Evolutionary conservation across 2,888 invertebrate species (phyloP), one percentile per base, ranked within the genome.

Genomic region (Leptogaster cylindrica): DNA sequence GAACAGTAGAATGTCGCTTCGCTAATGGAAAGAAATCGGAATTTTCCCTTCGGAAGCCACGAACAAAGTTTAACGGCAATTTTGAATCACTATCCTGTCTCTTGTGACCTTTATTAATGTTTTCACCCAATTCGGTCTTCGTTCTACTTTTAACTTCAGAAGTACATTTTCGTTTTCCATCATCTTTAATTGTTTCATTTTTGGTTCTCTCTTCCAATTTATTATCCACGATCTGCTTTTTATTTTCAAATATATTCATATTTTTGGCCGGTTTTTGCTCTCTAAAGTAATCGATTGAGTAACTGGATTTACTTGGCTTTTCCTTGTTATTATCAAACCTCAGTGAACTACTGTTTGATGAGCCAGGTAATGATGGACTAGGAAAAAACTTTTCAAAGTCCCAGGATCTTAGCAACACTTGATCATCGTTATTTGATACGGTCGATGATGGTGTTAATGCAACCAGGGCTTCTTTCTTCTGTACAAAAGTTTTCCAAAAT

Each of bases 381-480:
- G 89, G 90, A 81, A 93, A 92, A 84, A 93, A 92, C 78, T 89
- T 87, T 73, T 91, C 90, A 81, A 93, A 89, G 82, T 93, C 90
- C 93, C 92, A 93, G 77, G 93, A 92, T 81, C 91, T 90, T 74
- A 93, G 84, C 71, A 93, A 85, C 65, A 89, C 88, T 71, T 90
- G 90, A 79, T 92, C 92, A 77, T 91, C 91, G 75, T 88, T 84
- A 76, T 88, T 88, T 65, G 86, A 84, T 75, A 74, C 73, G 20
- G 66, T 61, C 69, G 69, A 69, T 55, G 67, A 58, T 50, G 73
- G 70, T 36, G 71, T 68, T 51, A 70, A 67, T 18, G 80, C 78
- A 72, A 78, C 78, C 78, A 79, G 81, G 65, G 72, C 75, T 71
- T 79, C 79, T 72, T 79, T 74, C 77, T 79, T 78, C 81, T 80